Evolutionary conservation across 1,140 invertebrate genomes (phyloP).

Genomic region (Lasioglossum baleicum): DNA sequence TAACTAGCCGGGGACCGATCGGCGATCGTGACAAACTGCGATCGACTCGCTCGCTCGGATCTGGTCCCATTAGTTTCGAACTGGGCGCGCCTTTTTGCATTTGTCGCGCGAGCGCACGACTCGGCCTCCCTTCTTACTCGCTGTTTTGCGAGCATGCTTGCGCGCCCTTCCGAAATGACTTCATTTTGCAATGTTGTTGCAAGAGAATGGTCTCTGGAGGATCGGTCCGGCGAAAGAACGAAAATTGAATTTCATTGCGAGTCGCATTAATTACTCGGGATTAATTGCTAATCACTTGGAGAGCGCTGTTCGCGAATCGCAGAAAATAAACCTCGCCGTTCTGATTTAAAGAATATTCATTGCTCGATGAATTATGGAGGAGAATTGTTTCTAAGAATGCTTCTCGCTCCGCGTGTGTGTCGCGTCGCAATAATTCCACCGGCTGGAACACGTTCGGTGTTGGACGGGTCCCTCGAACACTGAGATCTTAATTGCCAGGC

Average conservation of each 20-base stretch:
- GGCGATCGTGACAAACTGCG: conserved; percentile 41
- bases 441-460: conserved; percentile 64
- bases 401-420: conserved; percentile 2
- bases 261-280: no score
- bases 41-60: not conserved
- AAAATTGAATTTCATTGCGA: not conserved
- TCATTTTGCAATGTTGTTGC: conserved; percentile 11
- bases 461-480: conserved; percentile 33
- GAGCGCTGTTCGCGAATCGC: not conserved
- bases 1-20: conserved; percentile 24
- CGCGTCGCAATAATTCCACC: conserved; percentile 11
- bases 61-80: conserved; percentile 20
- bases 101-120: not conserved
- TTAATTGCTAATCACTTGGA: no score
- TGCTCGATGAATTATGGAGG: not conserved
- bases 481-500: conserved; percentile 75
- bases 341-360: not conserved
- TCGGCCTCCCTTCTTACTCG: not conserved
- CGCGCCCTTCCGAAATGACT: conserved; percentile 15
- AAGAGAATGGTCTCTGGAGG: not conserved
- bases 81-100: conserved; percentile 1
- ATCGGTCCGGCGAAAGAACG: not conserved
- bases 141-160: conserved; percentile 9
- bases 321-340: not conserved
- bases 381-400: not conserved